These are phyloP conservation scores for Napeogenes inachia DNA, from an alignment of 2,888 invertebrate species.

Conservation along the genomic window DNA sequence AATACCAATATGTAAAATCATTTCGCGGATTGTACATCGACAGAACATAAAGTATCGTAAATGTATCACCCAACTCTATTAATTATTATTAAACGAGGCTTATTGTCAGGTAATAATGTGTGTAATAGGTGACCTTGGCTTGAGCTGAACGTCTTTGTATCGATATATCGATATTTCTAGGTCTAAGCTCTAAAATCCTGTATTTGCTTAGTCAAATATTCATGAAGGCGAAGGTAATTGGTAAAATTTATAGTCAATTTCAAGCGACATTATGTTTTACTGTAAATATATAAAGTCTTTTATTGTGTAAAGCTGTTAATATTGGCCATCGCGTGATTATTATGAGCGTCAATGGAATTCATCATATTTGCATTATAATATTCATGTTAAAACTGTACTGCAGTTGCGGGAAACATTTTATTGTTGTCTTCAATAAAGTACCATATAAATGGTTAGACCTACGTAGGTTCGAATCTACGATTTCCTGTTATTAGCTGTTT, in stretches of 20 bases:
- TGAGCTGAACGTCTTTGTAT: conserved; percentile 5
- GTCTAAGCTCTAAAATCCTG: conserved; percentile 8
- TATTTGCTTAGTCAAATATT: conserved; percentile 18
- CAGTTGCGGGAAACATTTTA: too few relatives aligned
- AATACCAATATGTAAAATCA: too few relatives aligned
- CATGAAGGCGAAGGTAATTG: background rate
- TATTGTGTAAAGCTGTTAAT: background rate
- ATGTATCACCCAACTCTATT: too few relatives aligned
- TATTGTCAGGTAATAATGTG: background rate
- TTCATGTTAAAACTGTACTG: background rate
- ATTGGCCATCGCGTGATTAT: background rate
- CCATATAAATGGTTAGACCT: too few relatives aligned
- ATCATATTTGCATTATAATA: background rate
- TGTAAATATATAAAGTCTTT: background rate
- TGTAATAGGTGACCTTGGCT: background rate
- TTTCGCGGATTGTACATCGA: too few relatives aligned
- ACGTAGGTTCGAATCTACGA: too few relatives aligned
- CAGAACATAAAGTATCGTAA: too few relatives aligned
- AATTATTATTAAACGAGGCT: background rate
- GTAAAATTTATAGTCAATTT: conserved; percentile 6
- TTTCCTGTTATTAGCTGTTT: too few relatives aligned
- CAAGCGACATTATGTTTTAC: conserved; percentile 1
- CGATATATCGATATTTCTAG: conserved; percentile 9
- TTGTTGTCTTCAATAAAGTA: too few relatives aligned
- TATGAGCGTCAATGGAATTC: background rate